These are phyloP conservation scores for Argyrosomus regius DNA, from an alignment of 2,797 vertebrate genomes.

Conservation along the genomic window DNA sequence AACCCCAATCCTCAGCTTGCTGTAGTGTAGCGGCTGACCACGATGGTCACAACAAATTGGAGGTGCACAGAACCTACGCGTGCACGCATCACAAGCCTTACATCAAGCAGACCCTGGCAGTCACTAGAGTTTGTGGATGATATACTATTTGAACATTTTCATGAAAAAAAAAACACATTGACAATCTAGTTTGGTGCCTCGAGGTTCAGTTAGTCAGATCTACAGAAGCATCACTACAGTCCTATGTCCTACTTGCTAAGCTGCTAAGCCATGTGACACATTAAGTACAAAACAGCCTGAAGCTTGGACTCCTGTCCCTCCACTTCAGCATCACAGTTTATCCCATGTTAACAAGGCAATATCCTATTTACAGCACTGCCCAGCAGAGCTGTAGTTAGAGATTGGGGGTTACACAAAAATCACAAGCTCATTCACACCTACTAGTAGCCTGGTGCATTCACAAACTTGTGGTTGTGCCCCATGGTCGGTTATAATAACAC, in stretches of 20 bases:
- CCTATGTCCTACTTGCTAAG: conserved; percentile 13
- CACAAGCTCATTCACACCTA: conserved; percentile 5
- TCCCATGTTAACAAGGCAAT: conserved; percentile 32
- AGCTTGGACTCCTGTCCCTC: conserved; percentile 37
- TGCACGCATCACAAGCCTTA: too few species aligned
- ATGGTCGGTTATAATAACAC: neutral
- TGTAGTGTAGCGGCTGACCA: too few species aligned
- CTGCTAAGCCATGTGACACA: conserved; percentile 25
- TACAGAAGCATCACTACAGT: conserved; percentile 5
- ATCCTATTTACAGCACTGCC: conserved; percentile 24
- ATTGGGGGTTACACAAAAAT: conserved; percentile 1
- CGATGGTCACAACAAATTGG: too few species aligned
- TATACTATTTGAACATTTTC: conserved; percentile 9
- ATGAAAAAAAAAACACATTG: neutral
- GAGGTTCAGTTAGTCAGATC: conserved; percentile 14
- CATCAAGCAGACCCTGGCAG: too few species aligned
- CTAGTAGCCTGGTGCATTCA: neutral
- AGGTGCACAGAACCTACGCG: too few species aligned
- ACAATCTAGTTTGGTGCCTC: conserved; percentile 2
- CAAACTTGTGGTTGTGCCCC: neutral
- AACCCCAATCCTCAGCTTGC: too few species aligned
- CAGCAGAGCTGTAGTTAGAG: neutral
- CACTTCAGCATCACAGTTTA: conserved; percentile 38
- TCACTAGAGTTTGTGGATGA: neutral
- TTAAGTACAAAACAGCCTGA: conserved; percentile 40